Evolutionary conservation across 2,797 vertebrate genomes (phyloP).

Genomic region (Bradypodion ventrale): DNA sequence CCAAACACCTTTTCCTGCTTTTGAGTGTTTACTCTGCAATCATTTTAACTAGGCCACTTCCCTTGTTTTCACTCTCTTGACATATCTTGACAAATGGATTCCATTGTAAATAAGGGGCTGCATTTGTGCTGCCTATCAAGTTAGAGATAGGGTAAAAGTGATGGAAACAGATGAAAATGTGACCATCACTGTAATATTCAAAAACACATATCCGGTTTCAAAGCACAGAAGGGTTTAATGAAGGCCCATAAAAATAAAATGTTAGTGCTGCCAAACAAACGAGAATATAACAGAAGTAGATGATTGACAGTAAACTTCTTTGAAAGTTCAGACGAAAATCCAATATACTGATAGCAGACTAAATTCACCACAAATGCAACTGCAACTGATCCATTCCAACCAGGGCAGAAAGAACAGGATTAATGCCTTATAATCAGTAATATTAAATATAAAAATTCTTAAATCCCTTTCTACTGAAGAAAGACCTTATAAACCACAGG

Average conservation of each 20-base stretch:
- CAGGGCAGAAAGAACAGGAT: background rate
- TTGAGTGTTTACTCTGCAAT: background rate
- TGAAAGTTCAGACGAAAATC: rapidly evolving
- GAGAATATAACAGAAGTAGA: background rate
- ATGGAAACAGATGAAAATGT: constrained; percentile 16
- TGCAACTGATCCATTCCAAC: background rate
- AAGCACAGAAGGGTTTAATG: background rate
- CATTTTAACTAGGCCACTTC: constrained; percentile 14
- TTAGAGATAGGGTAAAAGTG: constrained; percentile 18
- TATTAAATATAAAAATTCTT: background rate
- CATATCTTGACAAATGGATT: background rate
- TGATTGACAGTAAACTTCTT: background rate
- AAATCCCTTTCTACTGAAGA: background rate
- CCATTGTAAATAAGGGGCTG: constrained; percentile 37
- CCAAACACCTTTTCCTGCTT: constrained; percentile 14
- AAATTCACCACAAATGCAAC: background rate
- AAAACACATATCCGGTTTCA: background rate
- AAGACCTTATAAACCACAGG: background rate
- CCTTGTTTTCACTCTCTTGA: background rate
- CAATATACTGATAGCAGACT: constrained; percentile 8
- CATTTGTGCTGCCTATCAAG: constrained; percentile 38
- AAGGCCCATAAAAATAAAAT: background rate
- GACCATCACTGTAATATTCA: constrained; percentile 25
- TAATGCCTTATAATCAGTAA: too few species aligned
- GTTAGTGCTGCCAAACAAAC: constrained; percentile 9